Conservation (phyloP, 2,888 invertebrate species). For the Maniola hyperantus region DNA sequence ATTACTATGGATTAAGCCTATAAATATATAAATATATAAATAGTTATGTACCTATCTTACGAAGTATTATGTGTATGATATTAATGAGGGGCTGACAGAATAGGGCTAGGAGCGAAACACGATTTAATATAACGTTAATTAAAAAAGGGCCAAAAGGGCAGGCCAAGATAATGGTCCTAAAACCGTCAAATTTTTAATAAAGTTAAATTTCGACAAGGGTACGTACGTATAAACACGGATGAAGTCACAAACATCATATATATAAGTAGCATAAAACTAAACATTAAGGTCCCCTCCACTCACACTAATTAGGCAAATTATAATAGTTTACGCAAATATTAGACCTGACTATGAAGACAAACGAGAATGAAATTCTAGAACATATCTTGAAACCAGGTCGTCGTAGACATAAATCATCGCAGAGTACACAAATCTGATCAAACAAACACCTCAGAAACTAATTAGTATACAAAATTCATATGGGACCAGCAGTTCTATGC, state of each 20-base stretch:
- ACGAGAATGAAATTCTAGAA: not conserved
- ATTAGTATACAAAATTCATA: constrained; percentile 80
- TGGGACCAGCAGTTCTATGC: constrained; percentile 77
- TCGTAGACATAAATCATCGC: constrained; percentile 11
- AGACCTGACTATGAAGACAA: too few species aligned
- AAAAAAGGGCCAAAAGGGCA: not conserved
- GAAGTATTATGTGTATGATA: not conserved
- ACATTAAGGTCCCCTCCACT: too few species aligned
- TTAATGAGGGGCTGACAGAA: not conserved
- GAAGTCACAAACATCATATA: too few species aligned
- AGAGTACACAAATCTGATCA: constrained; percentile 10
- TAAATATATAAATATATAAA: too few species aligned
- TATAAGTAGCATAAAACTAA: too few species aligned
- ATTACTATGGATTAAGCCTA: too few species aligned
- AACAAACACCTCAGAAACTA: constrained; percentile 73
- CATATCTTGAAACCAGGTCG: not conserved
- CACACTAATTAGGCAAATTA: too few species aligned
- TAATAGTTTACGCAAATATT: too few species aligned
- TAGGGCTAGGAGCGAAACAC: not conserved
- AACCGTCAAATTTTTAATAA: not conserved
- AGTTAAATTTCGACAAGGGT: not conserved
- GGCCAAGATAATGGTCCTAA: not conserved
- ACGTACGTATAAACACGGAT: not conserved
- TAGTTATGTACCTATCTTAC: too few species aligned
- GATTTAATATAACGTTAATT: not conserved